These are phyloP conservation scores for Bufo bufo DNA, from an alignment of 2,113 vertebrate species.

Conservation along the genomic window DNA sequence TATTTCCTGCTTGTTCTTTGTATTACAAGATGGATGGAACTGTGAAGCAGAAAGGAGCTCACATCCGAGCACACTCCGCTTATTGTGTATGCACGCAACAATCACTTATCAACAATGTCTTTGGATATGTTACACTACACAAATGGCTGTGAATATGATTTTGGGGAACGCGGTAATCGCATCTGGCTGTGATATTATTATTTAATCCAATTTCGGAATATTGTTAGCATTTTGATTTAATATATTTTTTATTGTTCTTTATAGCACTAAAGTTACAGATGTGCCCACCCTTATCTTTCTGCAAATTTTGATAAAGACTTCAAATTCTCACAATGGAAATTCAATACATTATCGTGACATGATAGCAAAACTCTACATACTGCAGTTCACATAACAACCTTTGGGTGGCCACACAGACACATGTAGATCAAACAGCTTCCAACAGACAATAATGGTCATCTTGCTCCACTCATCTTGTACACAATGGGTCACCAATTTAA, in stretches of 20 bases:
- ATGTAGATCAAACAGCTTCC: too few species aligned
- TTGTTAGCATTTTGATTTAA: not conserved
- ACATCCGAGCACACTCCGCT: constrained; percentile 59
- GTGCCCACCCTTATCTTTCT: too few species aligned
- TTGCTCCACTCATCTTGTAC: not conserved
- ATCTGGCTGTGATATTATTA: not conserved
- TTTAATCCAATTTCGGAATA: not conserved
- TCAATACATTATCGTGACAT: not conserved
- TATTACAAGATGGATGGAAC: constrained; percentile 67
- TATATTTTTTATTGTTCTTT: not conserved
- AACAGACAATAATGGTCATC: too few species aligned
- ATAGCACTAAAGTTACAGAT: not conserved
- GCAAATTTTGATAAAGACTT: too few species aligned
- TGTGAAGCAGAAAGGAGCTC: constrained; percentile 61
- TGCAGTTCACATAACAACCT: too few species aligned
- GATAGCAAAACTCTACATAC: too few species aligned
- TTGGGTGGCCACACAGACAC: too few species aligned
- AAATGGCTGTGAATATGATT: not conserved
- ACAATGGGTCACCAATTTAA: not conserved
- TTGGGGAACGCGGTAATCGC: not conserved
- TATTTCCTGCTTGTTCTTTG: constrained; percentile 66
- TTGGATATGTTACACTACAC: not conserved
- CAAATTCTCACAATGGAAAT: too few species aligned
- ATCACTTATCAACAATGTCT: constrained; percentile 3
- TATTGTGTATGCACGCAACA: not conserved